Evolutionary conservation across 2,797 vertebrate genomes (phyloP).

Genomic region (Ficedula albicollis): DNA sequence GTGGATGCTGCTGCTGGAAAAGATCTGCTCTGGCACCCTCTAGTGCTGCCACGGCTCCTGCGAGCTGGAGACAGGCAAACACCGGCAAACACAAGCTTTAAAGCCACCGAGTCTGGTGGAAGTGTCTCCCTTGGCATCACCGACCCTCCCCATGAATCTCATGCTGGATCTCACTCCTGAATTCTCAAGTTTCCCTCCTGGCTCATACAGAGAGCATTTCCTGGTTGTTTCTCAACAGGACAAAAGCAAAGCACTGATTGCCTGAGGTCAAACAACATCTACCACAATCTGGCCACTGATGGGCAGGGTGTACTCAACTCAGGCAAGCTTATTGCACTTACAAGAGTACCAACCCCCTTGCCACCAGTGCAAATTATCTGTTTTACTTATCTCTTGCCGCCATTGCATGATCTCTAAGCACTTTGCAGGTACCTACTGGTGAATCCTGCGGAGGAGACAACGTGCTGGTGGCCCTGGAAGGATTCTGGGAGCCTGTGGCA

Average conservation of each 20-base stretch:
- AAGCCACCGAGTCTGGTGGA: accelerated
- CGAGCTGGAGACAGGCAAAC: not conserved
- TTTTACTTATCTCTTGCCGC: accelerated
- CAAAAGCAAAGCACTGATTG: accelerated
- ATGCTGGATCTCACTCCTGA: not conserved
- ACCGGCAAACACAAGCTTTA: not conserved
- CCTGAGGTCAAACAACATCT: not conserved
- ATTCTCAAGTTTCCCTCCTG: not conserved
- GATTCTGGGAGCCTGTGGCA: accelerated
- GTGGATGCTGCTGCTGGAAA: not conserved
- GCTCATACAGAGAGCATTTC: not conserved
- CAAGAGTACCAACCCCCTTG: accelerated
- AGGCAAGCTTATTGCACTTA: not conserved
- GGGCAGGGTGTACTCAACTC: not conserved
- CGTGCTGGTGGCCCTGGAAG: not conserved
- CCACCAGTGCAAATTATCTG: not conserved
- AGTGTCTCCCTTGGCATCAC: accelerated
- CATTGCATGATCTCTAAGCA: accelerated
- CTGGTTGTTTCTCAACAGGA: not conserved
- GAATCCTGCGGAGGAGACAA: not conserved
- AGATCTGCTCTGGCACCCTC: slow-evolving; percentile 40
- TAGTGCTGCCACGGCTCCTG: not conserved
- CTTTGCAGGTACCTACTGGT: not conserved
- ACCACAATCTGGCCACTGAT: not conserved
- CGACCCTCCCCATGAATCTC: not conserved